Evolutionary conservation across 2,113 vertebrate species (phyloP).

Genomic region (Isichthys henryi): DNA sequence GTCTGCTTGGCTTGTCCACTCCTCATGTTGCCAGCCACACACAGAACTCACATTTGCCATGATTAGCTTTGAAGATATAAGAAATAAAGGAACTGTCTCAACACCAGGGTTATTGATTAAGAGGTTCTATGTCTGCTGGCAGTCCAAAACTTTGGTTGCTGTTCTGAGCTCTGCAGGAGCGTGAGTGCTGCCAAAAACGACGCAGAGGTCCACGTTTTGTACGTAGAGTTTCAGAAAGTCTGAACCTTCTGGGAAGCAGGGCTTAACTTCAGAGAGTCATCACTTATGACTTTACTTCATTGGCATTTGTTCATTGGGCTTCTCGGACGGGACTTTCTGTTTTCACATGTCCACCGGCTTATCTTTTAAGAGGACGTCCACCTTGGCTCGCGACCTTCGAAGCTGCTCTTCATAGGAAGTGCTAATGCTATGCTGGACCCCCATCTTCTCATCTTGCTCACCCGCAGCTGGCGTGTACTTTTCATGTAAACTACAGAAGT

Average conservation of each 20-base stretch:
- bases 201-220: neutral
- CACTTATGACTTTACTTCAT: neutral
- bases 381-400: neutral
- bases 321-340: neutral
- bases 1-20: conserved; percentile 25
- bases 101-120: neutral
- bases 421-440: neutral
- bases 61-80: conserved; percentile 1
- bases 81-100: neutral
- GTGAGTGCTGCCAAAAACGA: neutral
- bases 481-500: neutral
- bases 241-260: neutral
- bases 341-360: neutral
- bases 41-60: conserved; percentile 25
- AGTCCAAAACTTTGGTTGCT: neutral
- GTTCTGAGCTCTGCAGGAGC: neutral
- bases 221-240: neutral
- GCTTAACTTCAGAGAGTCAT: neutral
- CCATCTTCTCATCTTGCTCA: neutral
- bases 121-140: neutral
- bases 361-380: neutral
- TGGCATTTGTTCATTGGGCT: neutral
- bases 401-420: neutral
- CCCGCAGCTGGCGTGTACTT: neutral
- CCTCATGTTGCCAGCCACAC: conserved; percentile 18